A percentile compares a stretch with the other conserved stretches of the same genome.
Evolutionary conservation across 2,113 vertebrate species (phyloP).

Genomic region (Eublepharis macularius): DNA sequence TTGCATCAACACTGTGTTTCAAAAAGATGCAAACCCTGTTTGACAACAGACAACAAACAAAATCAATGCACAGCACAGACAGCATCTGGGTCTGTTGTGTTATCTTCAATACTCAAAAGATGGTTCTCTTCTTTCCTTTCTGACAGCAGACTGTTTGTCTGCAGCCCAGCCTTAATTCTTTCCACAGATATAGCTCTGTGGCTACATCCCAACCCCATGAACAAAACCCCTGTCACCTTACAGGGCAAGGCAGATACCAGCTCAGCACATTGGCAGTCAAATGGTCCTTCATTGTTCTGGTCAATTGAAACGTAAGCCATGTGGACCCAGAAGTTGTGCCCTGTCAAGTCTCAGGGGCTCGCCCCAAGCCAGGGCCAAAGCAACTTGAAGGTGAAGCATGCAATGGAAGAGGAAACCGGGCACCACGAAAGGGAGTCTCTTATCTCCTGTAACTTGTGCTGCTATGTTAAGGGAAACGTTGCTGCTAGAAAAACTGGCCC

Average conservation of each 20-base stretch:
- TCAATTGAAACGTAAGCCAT: not conserved
- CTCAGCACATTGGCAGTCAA: not conserved
- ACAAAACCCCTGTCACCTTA: not conserved
- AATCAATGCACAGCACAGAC: not conserved
- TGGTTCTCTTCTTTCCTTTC: accelerated
- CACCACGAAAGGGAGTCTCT: not conserved
- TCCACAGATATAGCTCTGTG: not conserved
- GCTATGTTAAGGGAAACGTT: not conserved
- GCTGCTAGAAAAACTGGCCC: not conserved
- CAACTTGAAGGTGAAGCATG: not conserved
- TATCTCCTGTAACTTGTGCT: not conserved
- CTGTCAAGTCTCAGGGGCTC: not conserved
- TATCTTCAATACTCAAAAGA: no score
- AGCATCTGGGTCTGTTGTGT: no score
- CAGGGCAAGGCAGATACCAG: not conserved
- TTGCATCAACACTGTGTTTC: not conserved
- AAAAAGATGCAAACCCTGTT: no score
- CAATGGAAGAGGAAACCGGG: not conserved
- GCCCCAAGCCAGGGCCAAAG: not conserved
- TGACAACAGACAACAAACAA: not conserved
- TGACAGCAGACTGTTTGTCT: not conserved
- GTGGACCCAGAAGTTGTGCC: not conserved
- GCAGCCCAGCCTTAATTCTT: not conserved
- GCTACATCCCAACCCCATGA: not conserved
- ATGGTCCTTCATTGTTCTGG: not conserved